phyloP scores from a whole-genome alignment of 92 coral and sea anemone genomes.

The Phenganax stokvisi region DNA sequence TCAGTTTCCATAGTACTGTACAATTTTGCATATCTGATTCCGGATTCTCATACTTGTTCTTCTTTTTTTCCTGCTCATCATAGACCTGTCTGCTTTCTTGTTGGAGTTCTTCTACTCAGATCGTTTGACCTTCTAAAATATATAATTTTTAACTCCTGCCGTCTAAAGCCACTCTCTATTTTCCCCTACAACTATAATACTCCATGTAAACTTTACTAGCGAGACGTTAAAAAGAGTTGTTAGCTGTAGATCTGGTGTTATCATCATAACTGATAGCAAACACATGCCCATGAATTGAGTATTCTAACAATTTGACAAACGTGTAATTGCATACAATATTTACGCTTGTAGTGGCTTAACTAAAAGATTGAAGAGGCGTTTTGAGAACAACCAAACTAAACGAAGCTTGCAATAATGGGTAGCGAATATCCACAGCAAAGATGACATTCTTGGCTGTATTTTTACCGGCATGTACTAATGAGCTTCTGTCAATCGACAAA shows the following conservation, averaged over 20 bases:
- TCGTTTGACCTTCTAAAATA: conserved; percentile 58
- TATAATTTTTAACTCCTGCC: conserved; percentile 44
- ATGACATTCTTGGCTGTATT: conserved; percentile 51
- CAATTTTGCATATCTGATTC: conserved; percentile 50
- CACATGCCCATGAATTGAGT: conserved; percentile 53
- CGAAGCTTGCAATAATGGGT: conserved; percentile 51
- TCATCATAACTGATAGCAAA: conserved; percentile 50
- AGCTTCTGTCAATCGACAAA: conserved; percentile 47
- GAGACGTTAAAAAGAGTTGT: conserved; percentile 41
- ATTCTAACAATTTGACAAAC: conserved; percentile 48
- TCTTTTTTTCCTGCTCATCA: too few relatives aligned
- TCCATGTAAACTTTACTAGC: conserved; percentile 47
- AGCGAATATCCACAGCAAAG: conserved; percentile 55
- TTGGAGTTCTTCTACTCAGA: too few relatives aligned
- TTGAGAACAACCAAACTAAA: conserved; percentile 40
- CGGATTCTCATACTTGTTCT: conserved; percentile 43
- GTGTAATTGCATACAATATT: background rate
- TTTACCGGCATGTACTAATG: conserved; percentile 52
- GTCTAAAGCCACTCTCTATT: conserved; percentile 44
- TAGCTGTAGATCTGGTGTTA: conserved; percentile 42
- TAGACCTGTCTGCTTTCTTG: too few relatives aligned
- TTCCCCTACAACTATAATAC: conserved; percentile 50
- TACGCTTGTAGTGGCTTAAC: background rate
- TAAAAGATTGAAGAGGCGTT: background rate
- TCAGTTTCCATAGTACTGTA: conserved; percentile 49